phyloP scores from a whole-genome alignment of 2,113 vertebrate species.

The Monarcha castaneiventris region DNA sequence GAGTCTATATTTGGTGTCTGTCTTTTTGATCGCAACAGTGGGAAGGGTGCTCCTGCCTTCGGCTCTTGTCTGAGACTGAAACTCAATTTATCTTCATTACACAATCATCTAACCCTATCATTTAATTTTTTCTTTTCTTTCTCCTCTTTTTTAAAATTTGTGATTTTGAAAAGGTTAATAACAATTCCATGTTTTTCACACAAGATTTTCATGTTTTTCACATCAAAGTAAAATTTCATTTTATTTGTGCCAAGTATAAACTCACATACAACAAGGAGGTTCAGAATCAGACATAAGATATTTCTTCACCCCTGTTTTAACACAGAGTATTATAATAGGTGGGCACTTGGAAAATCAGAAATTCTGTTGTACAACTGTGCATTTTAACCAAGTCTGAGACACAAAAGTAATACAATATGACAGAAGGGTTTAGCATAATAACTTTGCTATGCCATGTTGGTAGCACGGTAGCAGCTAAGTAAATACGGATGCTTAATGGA shows the following conservation, averaged over 20 bases:
- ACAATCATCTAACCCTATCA: background rate
- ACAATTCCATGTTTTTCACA: background rate
- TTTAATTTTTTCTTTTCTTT: background rate
- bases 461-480: background rate
- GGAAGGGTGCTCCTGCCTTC: background rate
- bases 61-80: background rate
- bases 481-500: conserved; percentile 21
- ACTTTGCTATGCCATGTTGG: background rate
- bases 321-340: background rate
- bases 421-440: background rate
- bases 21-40: background rate
- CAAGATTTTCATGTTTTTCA: background rate
- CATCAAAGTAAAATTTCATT: background rate
- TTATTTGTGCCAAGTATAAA: background rate
- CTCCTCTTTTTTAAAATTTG: background rate
- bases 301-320: background rate
- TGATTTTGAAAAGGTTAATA: background rate
- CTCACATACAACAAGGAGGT: background rate
- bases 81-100: background rate
- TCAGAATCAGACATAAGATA: background rate
- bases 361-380: background rate
- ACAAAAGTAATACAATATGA: background rate
- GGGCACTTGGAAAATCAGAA: background rate
- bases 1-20: background rate
- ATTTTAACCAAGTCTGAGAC: background rate